A percentile compares a stretch with the other conserved stretches of the same genome.
Conservation (phyloP, 2,888 invertebrate genomes). For the Calliphora vomitoria region DNA sequence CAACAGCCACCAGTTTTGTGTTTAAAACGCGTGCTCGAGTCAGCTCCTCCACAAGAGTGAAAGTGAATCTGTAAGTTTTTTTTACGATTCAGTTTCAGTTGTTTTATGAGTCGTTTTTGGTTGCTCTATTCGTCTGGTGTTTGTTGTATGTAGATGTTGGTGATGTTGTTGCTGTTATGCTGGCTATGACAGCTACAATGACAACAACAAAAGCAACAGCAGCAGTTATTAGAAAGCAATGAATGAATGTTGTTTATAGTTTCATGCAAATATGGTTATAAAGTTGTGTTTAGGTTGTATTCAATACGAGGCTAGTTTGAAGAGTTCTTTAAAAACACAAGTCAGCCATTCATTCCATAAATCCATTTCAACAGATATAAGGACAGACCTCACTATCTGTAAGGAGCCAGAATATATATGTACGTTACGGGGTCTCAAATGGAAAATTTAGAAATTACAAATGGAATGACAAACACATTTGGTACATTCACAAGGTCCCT, state of each 20-base stretch:
- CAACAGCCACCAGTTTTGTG: slow-evolving; percentile 16
- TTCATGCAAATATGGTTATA: slow-evolving; percentile 57
- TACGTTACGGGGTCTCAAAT: no score
- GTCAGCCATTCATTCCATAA: no score
- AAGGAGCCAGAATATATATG: no score
- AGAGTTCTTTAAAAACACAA: not conserved
- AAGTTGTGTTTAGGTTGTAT: not conserved
- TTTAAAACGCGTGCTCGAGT: slow-evolving; percentile 48
- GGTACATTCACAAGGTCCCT: no score
- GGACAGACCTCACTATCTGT: no score
- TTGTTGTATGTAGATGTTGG: slow-evolving; percentile 26
- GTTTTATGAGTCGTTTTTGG: not conserved
- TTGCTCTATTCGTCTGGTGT: slow-evolving; percentile 32
- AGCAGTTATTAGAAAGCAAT: slow-evolving; percentile 63
- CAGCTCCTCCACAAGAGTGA: slow-evolving; percentile 62
- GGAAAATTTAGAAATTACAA: no score
- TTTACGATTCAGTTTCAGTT: slow-evolving; percentile 13
- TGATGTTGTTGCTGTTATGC: slow-evolving; percentile 17
- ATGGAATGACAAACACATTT: no score
- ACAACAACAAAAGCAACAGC: slow-evolving; percentile 6
- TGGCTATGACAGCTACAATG: slow-evolving; percentile 17
- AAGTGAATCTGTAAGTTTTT: slow-evolving; percentile 65
- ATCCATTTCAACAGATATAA: no score
- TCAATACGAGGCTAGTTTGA: not conserved
- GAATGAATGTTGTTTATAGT: slow-evolving; percentile 42